Conservation (phyloP, 1,140 invertebrate genomes). For the Lethocerus indicus region DNA sequence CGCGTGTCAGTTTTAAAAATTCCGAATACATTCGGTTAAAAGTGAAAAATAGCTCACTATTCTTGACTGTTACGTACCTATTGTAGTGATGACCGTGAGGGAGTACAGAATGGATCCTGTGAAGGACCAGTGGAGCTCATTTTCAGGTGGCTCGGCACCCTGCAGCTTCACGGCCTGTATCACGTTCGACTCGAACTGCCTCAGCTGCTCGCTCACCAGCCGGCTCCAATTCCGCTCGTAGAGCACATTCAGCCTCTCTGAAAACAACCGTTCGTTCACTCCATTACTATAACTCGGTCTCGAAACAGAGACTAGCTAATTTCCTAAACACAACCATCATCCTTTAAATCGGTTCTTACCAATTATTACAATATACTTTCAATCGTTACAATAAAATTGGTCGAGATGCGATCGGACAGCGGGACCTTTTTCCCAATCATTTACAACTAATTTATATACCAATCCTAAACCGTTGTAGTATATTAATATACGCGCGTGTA, state of each 20-base stretch:
- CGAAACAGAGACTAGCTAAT: too few relatives aligned
- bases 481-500: too few relatives aligned
- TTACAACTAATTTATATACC: too few relatives aligned
- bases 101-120: conserved; percentile 63
- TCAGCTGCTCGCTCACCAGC: conserved; percentile 51
- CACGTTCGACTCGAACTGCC: conserved; percentile 57
- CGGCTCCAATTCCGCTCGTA: conserved; percentile 68
- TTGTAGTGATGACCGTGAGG: conserved; percentile 69
- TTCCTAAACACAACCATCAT: too few relatives aligned
- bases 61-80: conserved; percentile 37
- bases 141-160: conserved; percentile 20
- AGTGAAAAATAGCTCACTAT: not conserved
- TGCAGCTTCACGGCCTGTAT: conserved; percentile 46
- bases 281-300: too few relatives aligned
- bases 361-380: too few relatives aligned
- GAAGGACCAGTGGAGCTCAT: conserved; percentile 47
- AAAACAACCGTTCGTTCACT: too few relatives aligned
- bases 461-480: too few relatives aligned
- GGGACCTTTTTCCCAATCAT: too few relatives aligned
- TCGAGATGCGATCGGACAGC: too few relatives aligned
- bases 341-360: too few relatives aligned
- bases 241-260: conserved; percentile 62
- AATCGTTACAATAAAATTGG: too few relatives aligned
- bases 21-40: not conserved
- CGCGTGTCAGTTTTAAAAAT: not conserved